Base-by-base conservation (phyloP, 2,888 invertebrate species). In the Parnassius mnemosyne region DNA sequence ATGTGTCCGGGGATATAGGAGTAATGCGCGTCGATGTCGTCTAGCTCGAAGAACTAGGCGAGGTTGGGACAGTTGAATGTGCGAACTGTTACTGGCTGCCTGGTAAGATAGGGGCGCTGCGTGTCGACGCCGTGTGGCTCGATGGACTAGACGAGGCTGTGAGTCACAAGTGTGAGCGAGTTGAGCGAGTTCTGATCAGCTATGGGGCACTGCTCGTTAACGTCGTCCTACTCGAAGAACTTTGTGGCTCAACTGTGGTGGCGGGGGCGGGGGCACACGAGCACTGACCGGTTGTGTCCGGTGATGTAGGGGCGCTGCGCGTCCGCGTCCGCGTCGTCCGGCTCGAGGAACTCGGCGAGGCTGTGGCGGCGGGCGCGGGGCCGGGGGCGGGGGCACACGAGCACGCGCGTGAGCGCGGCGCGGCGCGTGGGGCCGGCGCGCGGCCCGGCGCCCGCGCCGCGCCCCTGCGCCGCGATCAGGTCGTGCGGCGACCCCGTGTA, bases 401-500 rank as follows among this genome's bases (percentile, higher is more conserved):
- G 67, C 56, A 73, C 68, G 58, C 70, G 94, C 7, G 96, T 95
- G 20, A 95, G 94, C 93, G 62, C 95, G 95, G 73, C 96, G 95
- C 1, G 97, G 96, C 70, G 96, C 95, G 95, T 94, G 13, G 96
- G 53, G 95, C 97, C 13, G 13, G 95, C 95, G 95, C 58, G 96
- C 95, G 95, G 58, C 94, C 70, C 95, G 1, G 95, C 95, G 10
- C 94, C 93, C 92, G 54, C 94, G 93, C 70, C 95, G 85, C 68
- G 96, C 82, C 67, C 96, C 93, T 69, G 97, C 94, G 69, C 95
- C 94, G 95, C 94, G 58, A 96, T 95, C 68, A 97, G 92, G 84
- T 97, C 97, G 79, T 97, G 97, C 0, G 98, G 98, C 51, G 97
- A 97, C 5, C 98, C 98, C 11, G 97, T 95, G 85, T 98, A 98